phyloP scores from a whole-genome alignment of 2,797 vertebrate species.

The Rhinella marina region DNA sequence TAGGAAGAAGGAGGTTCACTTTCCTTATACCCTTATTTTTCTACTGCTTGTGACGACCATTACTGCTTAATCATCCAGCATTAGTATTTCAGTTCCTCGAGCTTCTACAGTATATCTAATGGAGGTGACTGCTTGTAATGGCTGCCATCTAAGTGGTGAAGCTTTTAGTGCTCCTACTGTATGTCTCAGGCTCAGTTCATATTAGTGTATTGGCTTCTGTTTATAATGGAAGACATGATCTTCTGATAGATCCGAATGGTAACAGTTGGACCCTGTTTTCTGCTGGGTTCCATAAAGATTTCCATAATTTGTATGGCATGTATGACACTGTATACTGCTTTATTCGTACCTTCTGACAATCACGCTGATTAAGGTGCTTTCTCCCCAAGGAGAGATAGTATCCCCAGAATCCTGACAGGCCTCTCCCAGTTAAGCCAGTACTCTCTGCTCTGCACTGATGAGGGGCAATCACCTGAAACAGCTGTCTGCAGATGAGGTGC shows the following conservation, averaged over 20 bases:
- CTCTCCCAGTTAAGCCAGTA: no score
- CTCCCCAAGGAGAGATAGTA: no score
- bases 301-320: background rate
- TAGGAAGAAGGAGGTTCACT: constrained; percentile 35
- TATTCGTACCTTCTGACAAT: no score
- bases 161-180: no score
- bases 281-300: background rate
- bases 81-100: constrained; percentile 4
- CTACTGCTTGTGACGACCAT: constrained; percentile 16
- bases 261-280: background rate
- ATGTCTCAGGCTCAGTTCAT: background rate
- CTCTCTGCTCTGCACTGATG: no score
- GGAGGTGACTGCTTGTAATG: background rate
- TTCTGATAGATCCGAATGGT: background rate
- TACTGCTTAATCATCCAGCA: constrained; percentile 37
- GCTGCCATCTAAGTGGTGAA: background rate
- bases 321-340: no score
- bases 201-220: background rate
- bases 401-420: no score
- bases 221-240: background rate
- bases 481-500: no score
- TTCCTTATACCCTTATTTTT: constrained; percentile 48
- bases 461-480: no score
- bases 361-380: no score
- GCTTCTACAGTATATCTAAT: background rate